Base-by-base conservation (phyloP, 2,113 vertebrate genomes). In the Callaeas wilsoni region DNA sequence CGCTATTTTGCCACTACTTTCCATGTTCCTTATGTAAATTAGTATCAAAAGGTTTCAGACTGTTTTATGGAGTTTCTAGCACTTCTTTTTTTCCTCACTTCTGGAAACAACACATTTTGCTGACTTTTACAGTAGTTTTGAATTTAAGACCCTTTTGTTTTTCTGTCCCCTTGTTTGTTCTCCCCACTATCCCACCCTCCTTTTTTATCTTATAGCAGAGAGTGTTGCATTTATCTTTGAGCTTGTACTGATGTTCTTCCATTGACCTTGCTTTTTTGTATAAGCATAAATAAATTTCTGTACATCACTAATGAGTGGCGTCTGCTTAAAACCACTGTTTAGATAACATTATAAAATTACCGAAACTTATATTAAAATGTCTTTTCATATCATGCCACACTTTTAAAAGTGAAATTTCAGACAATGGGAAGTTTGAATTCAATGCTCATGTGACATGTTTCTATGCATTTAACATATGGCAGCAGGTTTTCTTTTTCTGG, bases 401-500 rank as follows among this genome's bases (percentile, higher is more conserved):
- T 65, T 90, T 15, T 42, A 39, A 77, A 96, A 97, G 59, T 88
- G 68, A 59, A 88, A 89, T 47, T 78, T 44, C 84, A 92, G 85
- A 39, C 55, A 77, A 21, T 67, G 41, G 32, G 37, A 90, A 83
- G 70, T 44, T 70, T 49, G 62, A 84, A 84, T 71, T 85, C 10
- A 93, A 4, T 82, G 76, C 20, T 92, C 70, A 85, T 90, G 42
- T 80, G 88, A 80, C 79, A 76, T 8, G 4, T 83, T 74, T n/a
- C 53, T 83, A 52, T 80, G 67, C 25, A 32, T 95, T 94, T 93
- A 90, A 78, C 85, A 90, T 52, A 92, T 75, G 59, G 71, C 50
- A 88, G 55, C 76, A 90, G 79, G 27, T 76, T 90, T 94, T 76
- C 33, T 65, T 87, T 80, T 74, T 64, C 90, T 96, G 91, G 90